Conservation (phyloP, 2,113 vertebrate genomes). For the Emydura subglobosa region DNA sequence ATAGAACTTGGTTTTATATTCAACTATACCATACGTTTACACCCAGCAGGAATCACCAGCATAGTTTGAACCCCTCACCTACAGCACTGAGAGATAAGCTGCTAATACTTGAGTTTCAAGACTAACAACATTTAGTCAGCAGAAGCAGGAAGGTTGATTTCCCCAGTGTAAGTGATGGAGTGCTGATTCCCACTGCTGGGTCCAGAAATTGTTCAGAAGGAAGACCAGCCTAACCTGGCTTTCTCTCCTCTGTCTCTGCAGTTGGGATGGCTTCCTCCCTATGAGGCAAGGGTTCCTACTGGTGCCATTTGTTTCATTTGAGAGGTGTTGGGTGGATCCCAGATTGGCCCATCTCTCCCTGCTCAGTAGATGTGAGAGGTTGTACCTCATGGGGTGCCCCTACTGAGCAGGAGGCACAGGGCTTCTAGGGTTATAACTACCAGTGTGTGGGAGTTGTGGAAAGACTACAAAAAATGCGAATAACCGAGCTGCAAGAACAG, state of each 20-base stretch:
- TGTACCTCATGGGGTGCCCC: no score
- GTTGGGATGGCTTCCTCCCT: neutral
- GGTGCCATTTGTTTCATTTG: neutral
- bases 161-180: neutral
- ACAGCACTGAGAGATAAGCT: neutral
- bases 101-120: neutral
- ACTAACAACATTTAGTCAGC: neutral
- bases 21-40: neutral
- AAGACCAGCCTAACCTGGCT: neutral
- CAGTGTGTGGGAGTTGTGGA: neutral
- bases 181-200: neutral
- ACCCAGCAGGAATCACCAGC: neutral
- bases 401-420: neutral
- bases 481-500: neutral
- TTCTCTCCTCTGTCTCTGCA: neutral
- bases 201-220: neutral
- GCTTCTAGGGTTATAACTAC: neutral
- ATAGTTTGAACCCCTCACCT: neutral
- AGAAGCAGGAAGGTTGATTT: neutral
- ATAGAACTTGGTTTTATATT: neutral
- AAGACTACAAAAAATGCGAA: neutral
- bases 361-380: no score
- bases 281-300: neutral
- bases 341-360: no score
- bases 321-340: neutral